Evolutionary conservation across 1,140 invertebrate genomes (phyloP).

Genomic region (Colletes latitarsis): DNA sequence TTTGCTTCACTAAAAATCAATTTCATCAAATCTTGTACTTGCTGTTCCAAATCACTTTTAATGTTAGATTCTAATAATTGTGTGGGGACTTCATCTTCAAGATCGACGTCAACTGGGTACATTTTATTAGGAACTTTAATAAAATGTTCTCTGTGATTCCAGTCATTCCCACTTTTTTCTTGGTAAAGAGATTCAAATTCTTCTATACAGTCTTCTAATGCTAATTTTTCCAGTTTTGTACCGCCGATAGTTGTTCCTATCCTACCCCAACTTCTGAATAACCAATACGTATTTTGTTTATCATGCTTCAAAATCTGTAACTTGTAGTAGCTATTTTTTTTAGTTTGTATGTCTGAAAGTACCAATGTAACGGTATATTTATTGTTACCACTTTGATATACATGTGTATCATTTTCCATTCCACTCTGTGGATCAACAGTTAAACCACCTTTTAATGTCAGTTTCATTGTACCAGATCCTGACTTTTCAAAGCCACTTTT

Average conservation of each 20-base stretch:
- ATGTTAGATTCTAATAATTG: constrained; percentile 74
- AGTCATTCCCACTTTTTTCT: constrained; percentile 94
- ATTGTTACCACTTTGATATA: constrained; percentile 84
- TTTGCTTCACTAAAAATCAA: constrained; percentile 95
- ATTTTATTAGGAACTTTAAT: constrained; percentile 91
- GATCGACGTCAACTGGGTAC: constrained; percentile 96
- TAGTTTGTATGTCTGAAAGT: constrained; percentile 91
- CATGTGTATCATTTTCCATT: constrained; percentile 90
- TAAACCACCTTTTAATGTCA: constrained; percentile 92
- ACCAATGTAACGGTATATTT: constrained; percentile 92
- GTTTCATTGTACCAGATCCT: constrained; percentile 85
- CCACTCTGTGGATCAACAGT: constrained; percentile 95
- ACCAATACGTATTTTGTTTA: constrained; percentile 85
- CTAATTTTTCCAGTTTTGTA: constrained; percentile 86
- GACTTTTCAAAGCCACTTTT: constrained; percentile 87
- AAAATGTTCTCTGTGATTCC: constrained; percentile 87
- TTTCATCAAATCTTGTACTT: constrained; percentile 92
- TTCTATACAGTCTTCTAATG: constrained; percentile 83
- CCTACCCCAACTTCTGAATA: constrained; percentile 96
- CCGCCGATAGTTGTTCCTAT: constrained; percentile 96
- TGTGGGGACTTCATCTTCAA: constrained; percentile 82
- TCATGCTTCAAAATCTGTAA: constrained; percentile 94
- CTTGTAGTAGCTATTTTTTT: constrained; percentile 98
- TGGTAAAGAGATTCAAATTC: constrained; percentile 87
- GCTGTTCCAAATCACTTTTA: constrained; percentile 86